Evolutionary conservation across 2,113 vertebrate genomes (phyloP), one percentile per base, ranked within the genome.

Genomic region (Chaetura pelagica): DNA sequence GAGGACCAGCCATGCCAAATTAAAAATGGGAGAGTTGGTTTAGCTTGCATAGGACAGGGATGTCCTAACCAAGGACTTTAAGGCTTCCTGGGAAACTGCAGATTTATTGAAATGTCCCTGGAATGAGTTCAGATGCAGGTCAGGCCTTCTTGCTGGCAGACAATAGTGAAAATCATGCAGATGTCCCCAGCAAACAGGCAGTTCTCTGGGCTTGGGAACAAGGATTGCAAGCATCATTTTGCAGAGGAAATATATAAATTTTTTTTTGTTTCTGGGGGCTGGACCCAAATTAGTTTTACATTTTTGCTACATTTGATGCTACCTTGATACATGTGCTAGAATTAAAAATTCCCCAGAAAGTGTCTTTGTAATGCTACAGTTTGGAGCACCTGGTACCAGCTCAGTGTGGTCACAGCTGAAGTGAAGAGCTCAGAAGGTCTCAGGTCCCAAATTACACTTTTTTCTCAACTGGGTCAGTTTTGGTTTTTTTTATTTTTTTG

Each of bases 1-100:
- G 57, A 96, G 49, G 71, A 84, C 46, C 74, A 87, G 69, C 76
- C 82, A 64, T 42, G 61, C 61, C 82, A 93, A 95, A 97, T 87
- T 80, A 78, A 87, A 95, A 91, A 7, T 9, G 63, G 21, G 71
- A 84, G 61, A 78, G 21, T 21, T 64, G 30, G 55, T 89, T 79
- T 85, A 52, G 55, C 88, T 88, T 29, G 23, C 48, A 55, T 12
- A 90, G 75, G 91, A 30, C n/a, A 54, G 24, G 17, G 62, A 22
- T 96, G 82, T 77, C 85, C 79, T 79, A 83, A 93, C 52, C 74
- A 46, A 82, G 27, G 51, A 62, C 72, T 90, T 92, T 27, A 46
- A 62, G 81, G 32, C 62, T 93, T 76, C 20, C n/a, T 59, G 89
- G 63, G 84, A 71, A 94, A 80, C 35, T 78, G 17, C 72, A 82